Base-by-base conservation (phyloP, 2,888 invertebrate genomes). In the Hoplodrina blanda region DNA sequence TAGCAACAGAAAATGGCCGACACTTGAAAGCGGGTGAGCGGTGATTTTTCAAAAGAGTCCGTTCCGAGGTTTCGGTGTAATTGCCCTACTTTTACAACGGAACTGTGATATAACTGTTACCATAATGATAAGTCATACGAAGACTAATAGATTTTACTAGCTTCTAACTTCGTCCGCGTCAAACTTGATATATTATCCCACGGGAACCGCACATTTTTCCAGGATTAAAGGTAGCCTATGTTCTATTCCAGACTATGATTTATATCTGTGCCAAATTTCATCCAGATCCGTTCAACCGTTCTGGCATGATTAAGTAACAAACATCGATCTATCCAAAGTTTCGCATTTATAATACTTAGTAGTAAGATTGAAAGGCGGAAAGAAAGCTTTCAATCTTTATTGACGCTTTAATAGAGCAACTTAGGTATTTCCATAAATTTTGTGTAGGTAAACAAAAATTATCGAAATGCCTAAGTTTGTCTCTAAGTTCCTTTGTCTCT, bases 11-110 rank as follows among this genome's bases (percentile, higher is more conserved):
- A 65, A 72, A 78, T 68, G 52, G 59, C 63, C 65, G 46, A 49
- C 62, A 56, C 52, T 72, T 62, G 46, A 67, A 68, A 68, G 49
- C 64, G 46, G 46, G 54, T 60, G 74, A 62, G 33, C 46, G 74
- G 77, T 80, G 69, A 78, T 77, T 80, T 81, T 82, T 67, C 63
- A 80, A 70, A 53, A 62, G 20, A 33, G 55, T 25, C 25, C 17
- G 54, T 41, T 50, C n/a, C 33, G 49, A 73, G 59, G 74, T 67
- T 61, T 60, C 66, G 33, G 55, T 30, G 53, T 74, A 82, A 82
- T 82, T 73, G 70, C 69, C 69, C 62, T 54, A 67, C 70, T 55
- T 70, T 69, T 68, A 46, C 63, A 52, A 37, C 30, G 79, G 56
- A 61, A 69, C 37, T 10, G 20, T 53, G 13, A 53, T 63, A 73